phyloP scores from a whole-genome alignment of 2,888 invertebrate species.

The Daptonema setosum region DNA sequence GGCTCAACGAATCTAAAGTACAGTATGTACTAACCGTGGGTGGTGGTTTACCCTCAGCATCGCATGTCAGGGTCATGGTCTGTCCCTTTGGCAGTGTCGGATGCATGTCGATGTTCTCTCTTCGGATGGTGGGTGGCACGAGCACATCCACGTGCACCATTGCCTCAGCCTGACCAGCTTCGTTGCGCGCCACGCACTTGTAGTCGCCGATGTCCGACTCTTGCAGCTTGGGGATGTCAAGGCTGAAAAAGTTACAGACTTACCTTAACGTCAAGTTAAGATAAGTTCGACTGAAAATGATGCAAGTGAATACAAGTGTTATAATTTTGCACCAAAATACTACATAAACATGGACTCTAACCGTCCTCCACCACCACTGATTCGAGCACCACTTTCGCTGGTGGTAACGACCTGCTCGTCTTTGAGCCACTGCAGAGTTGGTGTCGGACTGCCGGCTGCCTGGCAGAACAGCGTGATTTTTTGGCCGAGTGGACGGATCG shows the following conservation, averaged over 20 bases:
- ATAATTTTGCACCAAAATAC: not conserved
- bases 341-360: too few relatives aligned
- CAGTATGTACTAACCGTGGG: too few relatives aligned
- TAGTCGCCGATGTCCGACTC: conserved; percentile 39
- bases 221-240: conserved; percentile 21
- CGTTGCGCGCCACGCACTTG: conserved; percentile 38
- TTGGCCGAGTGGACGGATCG: conserved; percentile 22
- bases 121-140: conserved; percentile 30
- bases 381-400: conserved; percentile 16
- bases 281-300: not conserved
- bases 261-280: not conserved
- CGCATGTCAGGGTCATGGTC: conserved; percentile 37
- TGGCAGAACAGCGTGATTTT: conserved; percentile 30
- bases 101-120: conserved; percentile 20
- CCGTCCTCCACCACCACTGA: conserved; percentile 8
- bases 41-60: conserved; percentile 34
- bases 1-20: too few relatives aligned
- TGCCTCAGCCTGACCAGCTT: conserved; percentile 36
- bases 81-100: conserved; percentile 34
- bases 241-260: conserved; percentile 6
- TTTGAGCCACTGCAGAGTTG: conserved; percentile 26
- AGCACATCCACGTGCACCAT: conserved; percentile 38
- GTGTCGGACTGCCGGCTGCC: conserved; percentile 29
- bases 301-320: not conserved
- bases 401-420: conserved; percentile 36